Evolutionary conservation across 2,113 vertebrate genomes (phyloP).

Genomic region (Myiopsitta monachus): DNA sequence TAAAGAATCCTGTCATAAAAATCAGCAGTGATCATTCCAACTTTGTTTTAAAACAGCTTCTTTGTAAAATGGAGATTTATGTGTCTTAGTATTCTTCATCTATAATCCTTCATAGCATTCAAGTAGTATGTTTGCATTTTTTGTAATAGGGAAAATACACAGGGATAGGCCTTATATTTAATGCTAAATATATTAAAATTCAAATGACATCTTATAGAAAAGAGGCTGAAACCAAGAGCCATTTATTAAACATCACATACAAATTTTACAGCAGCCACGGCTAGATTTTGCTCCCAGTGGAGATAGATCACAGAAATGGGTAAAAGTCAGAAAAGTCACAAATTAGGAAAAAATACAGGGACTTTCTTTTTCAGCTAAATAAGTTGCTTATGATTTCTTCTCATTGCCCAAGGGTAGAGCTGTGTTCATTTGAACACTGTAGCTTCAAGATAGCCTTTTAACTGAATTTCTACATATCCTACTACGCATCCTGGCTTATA

Average conservation of each 20-base stretch:
- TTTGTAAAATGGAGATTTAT: not conserved
- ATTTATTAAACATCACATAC: conserved; percentile 18
- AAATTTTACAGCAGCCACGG: not conserved
- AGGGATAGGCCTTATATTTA: not conserved
- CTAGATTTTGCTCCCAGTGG: not conserved
- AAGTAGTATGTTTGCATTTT: not conserved
- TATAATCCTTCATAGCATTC: not conserved
- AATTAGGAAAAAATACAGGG: not conserved
- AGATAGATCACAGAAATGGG: not conserved
- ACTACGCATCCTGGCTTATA: not conserved
- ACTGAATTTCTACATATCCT: not conserved
- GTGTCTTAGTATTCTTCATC: not conserved
- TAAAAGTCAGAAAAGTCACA: not conserved
- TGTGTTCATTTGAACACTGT: not conserved
- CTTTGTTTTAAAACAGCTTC: not conserved
- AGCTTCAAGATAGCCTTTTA: not conserved
- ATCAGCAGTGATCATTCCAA: not conserved
- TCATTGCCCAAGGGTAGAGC: not conserved
- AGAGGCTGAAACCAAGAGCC: not conserved
- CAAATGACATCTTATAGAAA: not conserved
- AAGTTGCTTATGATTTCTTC: not conserved
- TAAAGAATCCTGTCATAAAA: not conserved
- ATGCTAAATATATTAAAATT: conserved; percentile 19
- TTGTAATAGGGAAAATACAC: not conserved
- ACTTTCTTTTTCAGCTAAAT: not conserved